phyloP scores from a whole-genome alignment of 2,113 vertebrate species.

The Poeciliopsis prolifica region DNA sequence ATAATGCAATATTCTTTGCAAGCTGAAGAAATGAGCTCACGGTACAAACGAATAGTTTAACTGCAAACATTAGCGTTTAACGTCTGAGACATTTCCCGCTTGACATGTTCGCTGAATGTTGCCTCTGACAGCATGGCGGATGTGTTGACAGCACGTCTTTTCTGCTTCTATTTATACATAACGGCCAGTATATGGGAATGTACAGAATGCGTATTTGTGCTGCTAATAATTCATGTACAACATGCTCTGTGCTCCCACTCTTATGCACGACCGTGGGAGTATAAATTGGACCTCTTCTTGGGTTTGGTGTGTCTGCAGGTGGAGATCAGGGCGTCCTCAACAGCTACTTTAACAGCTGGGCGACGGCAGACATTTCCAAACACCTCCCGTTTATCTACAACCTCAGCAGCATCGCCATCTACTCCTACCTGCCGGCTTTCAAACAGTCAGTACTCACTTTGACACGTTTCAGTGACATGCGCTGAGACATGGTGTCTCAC shows the following conservation, averaged over 20 bases:
- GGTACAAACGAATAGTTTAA: not conserved
- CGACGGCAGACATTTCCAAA: conserved; percentile 94
- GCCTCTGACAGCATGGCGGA: not conserved
- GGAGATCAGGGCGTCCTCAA: conserved; percentile 98
- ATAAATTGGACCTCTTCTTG: not conserved
- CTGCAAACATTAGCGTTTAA: not conserved
- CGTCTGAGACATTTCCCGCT: not conserved
- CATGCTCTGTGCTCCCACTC: not conserved
- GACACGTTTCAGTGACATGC: not conserved
- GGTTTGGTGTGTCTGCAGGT: conserved; percentile 77
- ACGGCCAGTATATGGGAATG: conserved; percentile 11
- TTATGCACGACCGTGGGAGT: not conserved
- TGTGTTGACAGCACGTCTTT: not conserved
- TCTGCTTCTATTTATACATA: conserved; percentile 37
- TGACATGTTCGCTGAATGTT: no score
- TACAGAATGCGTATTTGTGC: not conserved
- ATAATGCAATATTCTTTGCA: not conserved
- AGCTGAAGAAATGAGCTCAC: not conserved
- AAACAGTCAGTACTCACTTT: conserved; percentile 87
- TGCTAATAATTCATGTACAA: not conserved
- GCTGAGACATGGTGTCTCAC: not conserved
- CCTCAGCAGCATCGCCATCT: conserved; percentile 93
- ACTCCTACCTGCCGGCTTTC: conserved; percentile 97
- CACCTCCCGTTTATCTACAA: conserved; percentile 99
- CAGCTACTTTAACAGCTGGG: conserved; percentile 94